Evolutionary conservation across 2,888 invertebrate genomes (phyloP), one percentile per base, ranked within the genome.

Genomic region (Iphiclides podalirius): DNA sequence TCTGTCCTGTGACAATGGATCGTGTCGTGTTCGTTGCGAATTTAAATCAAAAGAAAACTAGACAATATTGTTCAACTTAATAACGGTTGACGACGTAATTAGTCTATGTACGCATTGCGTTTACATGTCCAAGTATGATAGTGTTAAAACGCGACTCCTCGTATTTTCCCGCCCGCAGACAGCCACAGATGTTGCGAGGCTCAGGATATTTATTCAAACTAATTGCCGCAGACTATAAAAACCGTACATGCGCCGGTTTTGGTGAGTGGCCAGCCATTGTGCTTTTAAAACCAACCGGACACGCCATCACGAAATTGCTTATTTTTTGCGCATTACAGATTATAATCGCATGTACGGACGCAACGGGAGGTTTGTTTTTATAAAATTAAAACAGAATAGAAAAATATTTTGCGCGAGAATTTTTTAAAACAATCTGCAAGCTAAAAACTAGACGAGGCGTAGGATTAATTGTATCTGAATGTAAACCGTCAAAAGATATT

Each of bases 181-280:
- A 50, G 54, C 15, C 52, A 33, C 58, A 59, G 58, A 61, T 61
- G 60, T 52, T 57, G 54, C 59, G 20, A 52, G 49, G 49, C 52
- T 50, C 51, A 53, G 56, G 45, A 59, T 55, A 61, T 59, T 66
- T 66, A 62, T 66, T 58, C 61, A 60, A 63, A 49, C 57, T 64
- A 67, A 67, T 66, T 64, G 62, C 63, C 52, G 42, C 54, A 52
- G 57, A 53, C 53, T 54, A 61, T 49, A 51, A 55, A 57, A 58
- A 54, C 61, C 58, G 56, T 55, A 55, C 57, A 60, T 55, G 50
- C 59, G 50, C 52, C 52, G 53, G 52, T 48, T 61, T 60, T 59
- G 57, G 54, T 60, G 54, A 42, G 57, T 57, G 52, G 55, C 59
- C 60, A 53, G 61, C 55, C 54, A 53, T 55, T 58, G 48, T 52